A percentile compares a stretch with the other conserved stretches of the same genome.
These are phyloP conservation scores for Malurus cyaneus DNA, from an alignment of 2,113 vertebrate species.

Conservation along the genomic window DNA sequence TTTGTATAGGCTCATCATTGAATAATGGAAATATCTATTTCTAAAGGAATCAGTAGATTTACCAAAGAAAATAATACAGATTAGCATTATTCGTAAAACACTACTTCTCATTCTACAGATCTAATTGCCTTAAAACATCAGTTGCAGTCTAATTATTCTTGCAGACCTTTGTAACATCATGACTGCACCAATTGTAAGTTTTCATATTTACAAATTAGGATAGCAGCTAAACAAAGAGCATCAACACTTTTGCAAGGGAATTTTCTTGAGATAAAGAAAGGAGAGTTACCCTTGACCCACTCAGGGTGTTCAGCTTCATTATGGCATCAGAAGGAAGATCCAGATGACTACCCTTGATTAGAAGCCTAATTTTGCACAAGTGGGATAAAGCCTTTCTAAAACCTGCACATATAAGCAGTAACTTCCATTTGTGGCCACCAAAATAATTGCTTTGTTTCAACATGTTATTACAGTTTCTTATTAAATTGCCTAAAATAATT, in stretches of 20 bases:
- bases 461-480: background rate
- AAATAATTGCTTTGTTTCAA: background rate
- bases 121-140: background rate
- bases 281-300: background rate
- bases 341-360: background rate
- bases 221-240: background rate
- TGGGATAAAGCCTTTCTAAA: background rate
- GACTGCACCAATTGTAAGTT: fast-evolving
- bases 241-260: background rate
- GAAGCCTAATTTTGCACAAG: background rate
- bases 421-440: background rate
- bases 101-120: background rate
- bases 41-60: background rate
- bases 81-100: background rate
- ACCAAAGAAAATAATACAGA: background rate
- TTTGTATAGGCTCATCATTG: background rate
- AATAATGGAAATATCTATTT: background rate
- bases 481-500: slow-evolving; percentile 3
- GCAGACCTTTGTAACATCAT: background rate
- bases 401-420: background rate
- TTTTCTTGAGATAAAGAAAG: background rate
- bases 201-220: background rate
- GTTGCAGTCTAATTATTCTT: background rate
- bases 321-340: background rate
- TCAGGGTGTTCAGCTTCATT: background rate